A percentile compares a stretch with the other conserved stretches of the same genome.
These are phyloP conservation scores for Cybosia mesomella DNA, from an alignment of 2,888 invertebrate genomes.

Conservation along the genomic window DNA sequence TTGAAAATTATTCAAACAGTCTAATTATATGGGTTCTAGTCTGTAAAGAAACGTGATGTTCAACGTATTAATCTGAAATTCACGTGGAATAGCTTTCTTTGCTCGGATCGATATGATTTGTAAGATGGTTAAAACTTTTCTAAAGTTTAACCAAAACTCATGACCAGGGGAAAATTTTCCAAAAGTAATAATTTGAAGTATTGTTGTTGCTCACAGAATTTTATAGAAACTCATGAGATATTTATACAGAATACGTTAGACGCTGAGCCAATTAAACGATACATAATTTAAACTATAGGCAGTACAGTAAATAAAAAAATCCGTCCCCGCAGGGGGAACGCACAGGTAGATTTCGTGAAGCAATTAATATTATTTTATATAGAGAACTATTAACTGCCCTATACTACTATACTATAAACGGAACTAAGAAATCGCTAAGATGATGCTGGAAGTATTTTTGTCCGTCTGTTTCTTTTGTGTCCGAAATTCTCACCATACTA, in stretches of 20 bases:
- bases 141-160: neutral
- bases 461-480: too few relatives aligned
- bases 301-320: too few relatives aligned
- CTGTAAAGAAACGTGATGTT: neutral
- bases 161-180: neutral
- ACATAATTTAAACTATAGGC: neutral
- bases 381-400: too few relatives aligned
- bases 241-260: neutral
- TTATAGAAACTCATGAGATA: neutral
- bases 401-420: too few relatives aligned
- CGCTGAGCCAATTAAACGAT: neutral
- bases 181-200: neutral
- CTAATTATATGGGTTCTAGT: neutral
- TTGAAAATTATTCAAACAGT: neutral
- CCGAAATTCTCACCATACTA: too few relatives aligned
- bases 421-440: too few relatives aligned
- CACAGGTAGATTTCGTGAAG: too few relatives aligned
- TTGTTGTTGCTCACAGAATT: neutral
- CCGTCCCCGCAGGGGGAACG: too few relatives aligned
- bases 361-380: too few relatives aligned
- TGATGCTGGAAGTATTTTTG: too few relatives aligned
- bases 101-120: neutral
- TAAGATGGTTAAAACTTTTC: neutral
- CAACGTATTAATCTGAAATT: neutral
- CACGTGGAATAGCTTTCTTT: neutral